Percentiles rank a stretch among this genome's conserved stretches.
phyloP scores from a whole-genome alignment of 1,140 invertebrate genomes.

The Steinernema feltiae region DNA sequence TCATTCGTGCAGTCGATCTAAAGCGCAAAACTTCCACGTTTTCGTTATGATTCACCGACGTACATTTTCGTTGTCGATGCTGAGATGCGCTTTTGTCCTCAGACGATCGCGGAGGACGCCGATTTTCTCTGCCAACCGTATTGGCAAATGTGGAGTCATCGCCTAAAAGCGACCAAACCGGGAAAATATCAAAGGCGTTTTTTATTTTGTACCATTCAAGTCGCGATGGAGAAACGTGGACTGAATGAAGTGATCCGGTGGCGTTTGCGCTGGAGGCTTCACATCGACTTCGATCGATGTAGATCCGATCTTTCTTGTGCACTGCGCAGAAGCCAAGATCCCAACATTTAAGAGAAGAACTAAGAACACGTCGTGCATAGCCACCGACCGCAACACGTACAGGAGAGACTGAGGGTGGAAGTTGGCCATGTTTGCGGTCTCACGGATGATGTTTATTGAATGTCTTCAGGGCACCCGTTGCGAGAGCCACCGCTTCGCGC shows the following conservation, averaged over 20 bases:
- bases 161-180: neutral
- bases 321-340: neutral
- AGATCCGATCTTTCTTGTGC: neutral
- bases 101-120: neutral
- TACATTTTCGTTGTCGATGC: constrained; percentile 11
- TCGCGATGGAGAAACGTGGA: neutral
- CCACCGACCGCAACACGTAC: neutral
- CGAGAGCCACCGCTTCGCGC: too few species aligned
- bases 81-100: neutral
- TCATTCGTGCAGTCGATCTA: neutral
- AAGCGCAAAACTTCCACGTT: neutral
- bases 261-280: neutral
- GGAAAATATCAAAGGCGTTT: neutral
- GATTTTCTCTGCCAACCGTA: neutral
- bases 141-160: neutral
- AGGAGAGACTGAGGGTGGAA: neutral
- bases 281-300: neutral
- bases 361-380: neutral
- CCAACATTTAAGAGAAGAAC: neutral
- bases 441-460: neutral
- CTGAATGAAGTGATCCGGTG: neutral
- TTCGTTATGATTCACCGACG: too few species aligned
- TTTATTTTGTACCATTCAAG: neutral
- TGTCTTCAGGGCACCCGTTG: too few species aligned
- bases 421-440: neutral